Base-by-base conservation (phyloP, 2,888 invertebrate species). In the Luperina testacea region DNA sequence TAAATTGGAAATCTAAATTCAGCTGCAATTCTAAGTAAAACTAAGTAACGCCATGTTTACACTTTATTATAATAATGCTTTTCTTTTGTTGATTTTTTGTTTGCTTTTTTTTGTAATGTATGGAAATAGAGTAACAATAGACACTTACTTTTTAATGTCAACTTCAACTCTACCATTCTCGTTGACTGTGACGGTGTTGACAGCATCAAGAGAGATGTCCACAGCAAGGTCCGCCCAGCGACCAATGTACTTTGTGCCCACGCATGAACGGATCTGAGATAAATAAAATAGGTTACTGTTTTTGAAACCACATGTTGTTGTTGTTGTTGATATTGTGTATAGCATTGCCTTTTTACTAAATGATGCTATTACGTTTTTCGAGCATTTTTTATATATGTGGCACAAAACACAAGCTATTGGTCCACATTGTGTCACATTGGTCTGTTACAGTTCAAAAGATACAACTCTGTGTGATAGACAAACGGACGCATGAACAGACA, bases 191-290 rank as follows among this genome's bases (percentile, higher is more conserved):
- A 99, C 99, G 0, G 99, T 99, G 90, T 98, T 97, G 53, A 99
- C 99, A 8, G 99, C 99, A 91, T 99, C 99, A 73, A 99, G 95
- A 1, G 99, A 99, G 91, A 99, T 99, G 87, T 98, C 98, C 67
- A 99, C 99, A 7, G 99, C 99, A 87, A 99, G 96, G 91, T 99
- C 99, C 0, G 99, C 98, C 99, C 99, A 99, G 92, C 98, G 98
- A 24, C 99, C 98, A 93, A 99, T 98, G 94, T 99, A 99, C 96
- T 99, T 99, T 1, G 99, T 99, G 78, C 99, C 99, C 67, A 99
- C 98, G 93, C 99, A 99, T 8, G 99, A 98, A 92, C 98, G 98
- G 68, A 98, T 97, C 97, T 97, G 89, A 64, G 87, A 89, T 53
- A 74, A 32, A 45, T 70, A 59, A 13, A 24, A 59, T 13, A 59